phyloP scores from a whole-genome alignment of 2,113 vertebrate species.

The Bos taurus region DNA sequence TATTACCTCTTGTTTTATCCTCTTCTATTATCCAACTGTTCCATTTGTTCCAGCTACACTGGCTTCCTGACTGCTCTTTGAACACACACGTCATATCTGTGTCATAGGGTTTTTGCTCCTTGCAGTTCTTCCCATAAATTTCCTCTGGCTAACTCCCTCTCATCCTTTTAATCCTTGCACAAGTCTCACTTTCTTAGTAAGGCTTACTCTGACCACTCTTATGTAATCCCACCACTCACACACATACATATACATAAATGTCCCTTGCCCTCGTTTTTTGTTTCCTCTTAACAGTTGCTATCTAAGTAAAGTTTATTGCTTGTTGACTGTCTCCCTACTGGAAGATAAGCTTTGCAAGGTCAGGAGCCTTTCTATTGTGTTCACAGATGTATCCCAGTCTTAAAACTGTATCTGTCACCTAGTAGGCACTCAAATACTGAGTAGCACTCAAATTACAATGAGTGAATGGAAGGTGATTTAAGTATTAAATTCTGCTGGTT shows the following conservation, averaged over 20 bases:
- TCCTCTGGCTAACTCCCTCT: neutral
- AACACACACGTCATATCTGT: neutral
- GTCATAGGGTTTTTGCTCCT: neutral
- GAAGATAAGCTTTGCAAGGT: neutral
- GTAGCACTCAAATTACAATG: neutral
- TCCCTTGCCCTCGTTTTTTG: neutral
- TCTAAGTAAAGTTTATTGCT: neutral
- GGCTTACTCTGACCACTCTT: neutral
- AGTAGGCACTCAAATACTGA: neutral
- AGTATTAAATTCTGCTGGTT: neutral
- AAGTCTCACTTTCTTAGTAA: neutral
- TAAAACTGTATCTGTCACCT: neutral
- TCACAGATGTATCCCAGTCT: neutral
- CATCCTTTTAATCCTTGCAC: neutral
- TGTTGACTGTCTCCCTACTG: neutral
- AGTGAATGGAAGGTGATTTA: neutral
- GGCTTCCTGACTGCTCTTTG: neutral
- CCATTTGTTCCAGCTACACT: neutral
- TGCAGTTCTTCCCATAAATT: neutral
- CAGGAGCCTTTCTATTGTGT: neutral
- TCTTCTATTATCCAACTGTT: neutral
- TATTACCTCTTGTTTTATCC: neutral
- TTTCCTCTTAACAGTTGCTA: neutral
- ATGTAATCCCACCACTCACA: neutral
- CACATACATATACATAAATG: neutral